Evolutionary conservation across 2,888 invertebrate species (phyloP).

Genomic region (Frankliniella fusca): DNA sequence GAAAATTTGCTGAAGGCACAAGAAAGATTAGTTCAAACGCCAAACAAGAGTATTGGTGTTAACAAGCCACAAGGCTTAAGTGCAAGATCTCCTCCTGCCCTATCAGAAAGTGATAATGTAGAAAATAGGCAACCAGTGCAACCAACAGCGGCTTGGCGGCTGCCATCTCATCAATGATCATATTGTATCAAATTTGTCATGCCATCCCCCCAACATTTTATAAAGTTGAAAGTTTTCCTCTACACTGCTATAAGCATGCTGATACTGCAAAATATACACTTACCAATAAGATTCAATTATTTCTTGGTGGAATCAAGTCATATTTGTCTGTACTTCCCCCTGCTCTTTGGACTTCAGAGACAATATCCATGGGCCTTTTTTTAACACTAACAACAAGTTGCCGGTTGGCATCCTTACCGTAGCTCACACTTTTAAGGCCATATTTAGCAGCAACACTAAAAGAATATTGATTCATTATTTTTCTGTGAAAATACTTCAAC

Average conservation of each 20-base stretch:
- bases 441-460: slow-evolving; percentile 40
- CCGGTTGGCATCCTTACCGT: slow-evolving; percentile 49
- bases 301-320: slow-evolving; percentile 47
- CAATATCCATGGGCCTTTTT: slow-evolving; percentile 48
- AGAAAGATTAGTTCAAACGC: not conserved
- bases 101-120: not conserved
- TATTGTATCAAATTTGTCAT: not conserved
- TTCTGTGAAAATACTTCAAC: no score
- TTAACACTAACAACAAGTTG: slow-evolving; percentile 53
- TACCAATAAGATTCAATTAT: not conserved
- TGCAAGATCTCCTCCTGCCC: not conserved
- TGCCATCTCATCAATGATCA: not conserved
- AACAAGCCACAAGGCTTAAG: not conserved
- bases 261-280: not conserved
- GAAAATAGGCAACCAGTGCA: not conserved
- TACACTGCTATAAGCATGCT: no score
- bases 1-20: slow-evolving; percentile 33
- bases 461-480: not conserved
- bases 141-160: not conserved
- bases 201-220: no score
- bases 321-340: slow-evolving; percentile 54
- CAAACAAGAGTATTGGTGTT: not conserved
- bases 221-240: no score
- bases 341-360: slow-evolving; percentile 48
- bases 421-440: slow-evolving; percentile 53